Evolutionary conservation across 2,797 vertebrate genomes (phyloP).

Genomic region (Luscinia megarhynchos): DNA sequence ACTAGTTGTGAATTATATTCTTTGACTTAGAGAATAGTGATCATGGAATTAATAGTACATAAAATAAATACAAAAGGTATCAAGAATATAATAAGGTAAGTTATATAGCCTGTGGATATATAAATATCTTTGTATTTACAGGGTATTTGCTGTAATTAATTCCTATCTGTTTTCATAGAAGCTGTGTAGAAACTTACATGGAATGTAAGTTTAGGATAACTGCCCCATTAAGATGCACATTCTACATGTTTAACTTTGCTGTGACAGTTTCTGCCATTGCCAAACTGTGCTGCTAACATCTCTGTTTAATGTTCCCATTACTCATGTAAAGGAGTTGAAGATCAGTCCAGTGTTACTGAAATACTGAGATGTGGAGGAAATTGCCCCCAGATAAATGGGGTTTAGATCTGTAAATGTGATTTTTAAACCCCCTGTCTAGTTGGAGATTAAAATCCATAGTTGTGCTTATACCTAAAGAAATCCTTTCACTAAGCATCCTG

Average conservation of each 20-base stretch:
- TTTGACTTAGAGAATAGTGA: not conserved
- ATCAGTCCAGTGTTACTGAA: not conserved
- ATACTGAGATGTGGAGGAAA: not conserved
- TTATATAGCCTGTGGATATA: not conserved
- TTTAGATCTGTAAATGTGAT: not conserved
- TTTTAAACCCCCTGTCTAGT: not conserved
- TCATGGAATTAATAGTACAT: not conserved
- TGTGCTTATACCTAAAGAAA: not conserved
- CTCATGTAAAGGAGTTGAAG: not conserved
- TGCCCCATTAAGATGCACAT: not conserved
- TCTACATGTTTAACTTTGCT: not conserved
- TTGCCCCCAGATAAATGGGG: not conserved
- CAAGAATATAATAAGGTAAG: not conserved
- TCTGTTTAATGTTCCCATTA: not conserved
- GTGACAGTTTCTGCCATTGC: not conserved
- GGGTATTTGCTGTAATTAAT: not conserved
- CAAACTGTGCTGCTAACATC: not conserved
- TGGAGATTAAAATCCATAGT: not conserved
- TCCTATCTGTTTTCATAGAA: not conserved
- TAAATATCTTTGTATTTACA: not conserved
- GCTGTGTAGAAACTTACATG: not conserved
- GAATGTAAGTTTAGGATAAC: not conserved
- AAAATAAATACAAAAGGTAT: not conserved
- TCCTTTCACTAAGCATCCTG: rapidly evolving
- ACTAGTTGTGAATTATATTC: not conserved